phyloP scores from a whole-genome alignment of 2,888 invertebrate species.

The Heteromurus nitidus region DNA sequence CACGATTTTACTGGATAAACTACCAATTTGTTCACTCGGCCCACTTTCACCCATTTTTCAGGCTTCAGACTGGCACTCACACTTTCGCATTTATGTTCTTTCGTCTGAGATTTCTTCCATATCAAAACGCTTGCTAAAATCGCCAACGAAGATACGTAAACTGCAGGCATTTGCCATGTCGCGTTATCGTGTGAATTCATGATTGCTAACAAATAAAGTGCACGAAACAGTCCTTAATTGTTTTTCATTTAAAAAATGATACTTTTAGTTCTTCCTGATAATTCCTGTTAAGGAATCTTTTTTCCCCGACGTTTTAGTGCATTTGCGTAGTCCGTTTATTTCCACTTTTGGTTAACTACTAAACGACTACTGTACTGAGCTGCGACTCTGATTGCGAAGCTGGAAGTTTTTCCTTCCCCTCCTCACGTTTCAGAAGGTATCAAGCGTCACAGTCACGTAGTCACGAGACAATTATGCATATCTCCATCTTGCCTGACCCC shows the following conservation, averaged over 20 bases:
- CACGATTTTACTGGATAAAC: conserved; percentile 77
- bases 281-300: no score
- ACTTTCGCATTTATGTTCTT: conserved; percentile 4
- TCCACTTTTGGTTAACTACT: no score
- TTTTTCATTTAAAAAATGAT: no score
- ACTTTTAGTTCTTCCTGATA: no score
- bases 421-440: background rate
- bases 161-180: background rate
- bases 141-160: conserved; percentile 22
- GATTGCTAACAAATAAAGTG: no score
- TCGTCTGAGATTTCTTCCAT: conserved; percentile 44
- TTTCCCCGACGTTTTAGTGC: no score
- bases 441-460: background rate
- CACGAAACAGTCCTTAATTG: no score
- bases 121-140: conserved; percentile 29
- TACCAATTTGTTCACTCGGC: conserved; percentile 75
- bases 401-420: no score
- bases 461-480: background rate
- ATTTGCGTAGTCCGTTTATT: no score
- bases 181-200: background rate
- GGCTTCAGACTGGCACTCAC: conserved; percentile 31
- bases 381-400: no score
- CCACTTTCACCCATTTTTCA: conserved; percentile 75
- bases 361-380: no score
- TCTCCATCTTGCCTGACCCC: conserved; percentile 6